Base-by-base conservation (phyloP, 2,113 vertebrate species). In the Urocitellus parryii region DNA sequence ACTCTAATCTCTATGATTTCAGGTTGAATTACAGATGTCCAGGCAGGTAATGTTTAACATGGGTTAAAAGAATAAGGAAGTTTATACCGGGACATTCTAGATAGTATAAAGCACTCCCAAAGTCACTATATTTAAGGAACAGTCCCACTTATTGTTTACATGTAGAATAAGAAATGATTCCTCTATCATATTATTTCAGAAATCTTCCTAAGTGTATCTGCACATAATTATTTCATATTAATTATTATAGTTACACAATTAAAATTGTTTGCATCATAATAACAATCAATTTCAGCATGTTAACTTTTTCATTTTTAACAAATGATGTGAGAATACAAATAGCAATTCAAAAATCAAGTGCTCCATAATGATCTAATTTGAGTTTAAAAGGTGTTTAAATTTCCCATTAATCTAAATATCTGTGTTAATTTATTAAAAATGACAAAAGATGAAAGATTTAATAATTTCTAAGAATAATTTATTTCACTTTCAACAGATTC, bases 301-400 rank as follows among this genome's bases (percentile, higher is more conserved):
- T 77, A 53, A 1, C n/a, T n/a, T 4, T 72, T 73, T 65, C 63
- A 94, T 97, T 81, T 86, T 96, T 95, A n/a, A 82, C 45, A 81
- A 82, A 0, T 0, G 27, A 82, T 51, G 2, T 61, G 18, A 37
- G 34, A 78, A 80, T 80, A 97, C 14, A 90, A 51, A 89, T 85
- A 84, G 9, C 37, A 73, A 95, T 4, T 37, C 9, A 96, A 97
- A 42, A 96, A 96, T 94, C 34, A 97, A 97, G n/a, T 96, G 42
- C 27, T 94, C 85, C 53, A 48, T 90, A 80, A 93, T 88, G 93
- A 90, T 13, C 18, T 96, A 73, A 83, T 98, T 93, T 98, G 63
- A 96, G 0, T 96, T 58, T 97, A 94, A 97, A 96, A 95, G 89
- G 1, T 79, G 22, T 95, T 97, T 95, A 98, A 88, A n/a, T 37